A percentile compares a stretch with the other conserved stretches of the same genome.
Conservation (phyloP, 2,113 vertebrate genomes). For the Pelusios castaneus region DNA sequence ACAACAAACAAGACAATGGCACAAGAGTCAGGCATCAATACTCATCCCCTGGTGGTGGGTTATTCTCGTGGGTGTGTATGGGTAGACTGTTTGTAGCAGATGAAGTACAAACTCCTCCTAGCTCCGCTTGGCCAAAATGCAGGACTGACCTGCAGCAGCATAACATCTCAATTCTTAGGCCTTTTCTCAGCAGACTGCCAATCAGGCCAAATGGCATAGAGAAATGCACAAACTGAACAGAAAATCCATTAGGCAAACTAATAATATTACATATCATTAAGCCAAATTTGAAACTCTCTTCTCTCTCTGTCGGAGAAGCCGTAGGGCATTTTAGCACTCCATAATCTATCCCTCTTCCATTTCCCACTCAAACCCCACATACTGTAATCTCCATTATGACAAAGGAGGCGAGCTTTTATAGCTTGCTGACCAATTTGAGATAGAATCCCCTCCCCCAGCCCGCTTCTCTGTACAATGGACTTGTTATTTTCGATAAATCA, state of each 20-base stretch:
- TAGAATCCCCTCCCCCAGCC: slow-evolving; percentile 55
- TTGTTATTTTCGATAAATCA: slow-evolving; percentile 75
- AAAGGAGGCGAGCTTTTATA: slow-evolving; percentile 56
- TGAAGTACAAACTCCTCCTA: background rate
- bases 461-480: slow-evolving; percentile 60
- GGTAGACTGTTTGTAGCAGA: background rate
- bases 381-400: background rate
- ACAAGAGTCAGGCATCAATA: background rate
- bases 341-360: background rate
- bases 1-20: background rate
- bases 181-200: background rate
- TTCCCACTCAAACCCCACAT: slow-evolving; percentile 11
- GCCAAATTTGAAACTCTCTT: background rate
- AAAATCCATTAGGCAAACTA: background rate
- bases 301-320: background rate
- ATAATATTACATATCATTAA: background rate
- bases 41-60: background rate
- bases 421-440: slow-evolving; percentile 52
- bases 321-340: background rate
- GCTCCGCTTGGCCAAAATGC: too few relatives aligned
- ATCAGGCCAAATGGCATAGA: background rate
- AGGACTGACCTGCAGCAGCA: too few relatives aligned
- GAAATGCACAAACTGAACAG: background rate
- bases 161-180: background rate
- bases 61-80: accelerated